phyloP scores from a whole-genome alignment of 2,888 invertebrate species.

The Parasteatoda lunata region DNA sequence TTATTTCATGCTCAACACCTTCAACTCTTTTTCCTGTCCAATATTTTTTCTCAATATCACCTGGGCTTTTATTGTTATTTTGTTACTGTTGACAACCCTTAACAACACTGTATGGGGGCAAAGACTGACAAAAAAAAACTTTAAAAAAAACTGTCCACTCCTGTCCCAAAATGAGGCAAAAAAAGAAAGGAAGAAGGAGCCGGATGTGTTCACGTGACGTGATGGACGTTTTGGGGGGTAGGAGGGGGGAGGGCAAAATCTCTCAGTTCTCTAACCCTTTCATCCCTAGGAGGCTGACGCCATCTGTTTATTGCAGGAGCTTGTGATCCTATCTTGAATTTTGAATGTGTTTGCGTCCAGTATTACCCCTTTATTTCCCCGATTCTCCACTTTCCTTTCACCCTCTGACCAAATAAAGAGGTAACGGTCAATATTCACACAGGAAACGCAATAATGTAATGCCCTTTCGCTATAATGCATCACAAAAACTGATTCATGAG shows the following conservation, averaged over 20 bases:
- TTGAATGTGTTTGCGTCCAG: constrained; percentile 3
- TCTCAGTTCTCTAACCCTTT: neutral
- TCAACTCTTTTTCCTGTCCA: too few species aligned
- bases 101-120: too few species aligned
- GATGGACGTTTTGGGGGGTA: neutral
- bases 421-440: neutral
- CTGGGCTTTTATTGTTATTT: too few species aligned
- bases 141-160: too few species aligned
- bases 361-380: neutral
- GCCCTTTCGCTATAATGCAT: neutral
- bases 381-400: constrained; percentile 1
- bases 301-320: neutral
- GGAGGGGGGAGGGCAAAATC: neutral
- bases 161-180: too few species aligned
- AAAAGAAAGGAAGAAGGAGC: neutral
- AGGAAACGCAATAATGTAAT: neutral
- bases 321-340: neutral
- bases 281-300: neutral
- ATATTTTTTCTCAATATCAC: too few species aligned
- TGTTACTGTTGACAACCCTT: too few species aligned
- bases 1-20: too few species aligned
- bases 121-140: too few species aligned
- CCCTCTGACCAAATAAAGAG: constrained; percentile 3
- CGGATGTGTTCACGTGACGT: constrained; percentile 2
- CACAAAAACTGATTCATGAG: too few species aligned